These are phyloP conservation scores for Onthophagus taurus DNA, from an alignment of 1,140 invertebrate genomes.

Conservation along the genomic window DNA sequence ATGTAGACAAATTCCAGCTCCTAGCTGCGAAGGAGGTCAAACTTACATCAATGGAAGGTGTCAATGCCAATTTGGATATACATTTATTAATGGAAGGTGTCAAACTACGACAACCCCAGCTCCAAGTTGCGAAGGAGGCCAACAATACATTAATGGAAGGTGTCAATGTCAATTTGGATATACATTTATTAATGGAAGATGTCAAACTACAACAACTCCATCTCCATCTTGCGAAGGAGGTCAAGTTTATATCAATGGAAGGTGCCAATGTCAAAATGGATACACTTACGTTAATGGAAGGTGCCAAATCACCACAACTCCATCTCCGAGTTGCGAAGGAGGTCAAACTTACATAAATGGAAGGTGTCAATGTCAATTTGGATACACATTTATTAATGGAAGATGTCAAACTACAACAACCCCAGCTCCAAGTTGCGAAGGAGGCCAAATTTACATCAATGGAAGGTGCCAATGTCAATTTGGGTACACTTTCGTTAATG, in stretches of 20 bases:
- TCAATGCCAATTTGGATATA: not conserved
- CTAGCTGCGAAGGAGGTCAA: slow-evolving; percentile 11
- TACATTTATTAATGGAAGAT: not conserved
- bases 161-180: not conserved
- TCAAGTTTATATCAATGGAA: slow-evolving; percentile 5
- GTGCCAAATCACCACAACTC: not conserved
- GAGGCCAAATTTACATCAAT: not conserved
- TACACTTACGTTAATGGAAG: not conserved
- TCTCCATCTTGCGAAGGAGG: not conserved
- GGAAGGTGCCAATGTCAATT: slow-evolving; percentile 1
- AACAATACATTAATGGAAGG: not conserved
- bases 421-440: not conserved
- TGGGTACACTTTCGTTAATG: not conserved
- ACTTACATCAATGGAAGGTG: slow-evolving; percentile 8
- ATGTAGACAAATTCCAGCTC: too few species aligned
- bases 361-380: slow-evolving; percentile 1
- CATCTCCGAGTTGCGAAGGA: not conserved
- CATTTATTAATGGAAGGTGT: not conserved
- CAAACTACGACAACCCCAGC: slow-evolving; percentile 2
- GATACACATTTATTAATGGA: not conserved
- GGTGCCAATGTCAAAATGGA: not conserved
- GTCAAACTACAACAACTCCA: slow-evolving; percentile 4
- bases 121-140: not conserved
- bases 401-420: not conserved
- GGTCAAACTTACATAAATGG: not conserved